Percentiles rank a stretch among this genome's conserved stretches.
phyloP scores from a whole-genome alignment of 2,888 invertebrate genomes.

The Chaetogeoica ovagalla region DNA sequence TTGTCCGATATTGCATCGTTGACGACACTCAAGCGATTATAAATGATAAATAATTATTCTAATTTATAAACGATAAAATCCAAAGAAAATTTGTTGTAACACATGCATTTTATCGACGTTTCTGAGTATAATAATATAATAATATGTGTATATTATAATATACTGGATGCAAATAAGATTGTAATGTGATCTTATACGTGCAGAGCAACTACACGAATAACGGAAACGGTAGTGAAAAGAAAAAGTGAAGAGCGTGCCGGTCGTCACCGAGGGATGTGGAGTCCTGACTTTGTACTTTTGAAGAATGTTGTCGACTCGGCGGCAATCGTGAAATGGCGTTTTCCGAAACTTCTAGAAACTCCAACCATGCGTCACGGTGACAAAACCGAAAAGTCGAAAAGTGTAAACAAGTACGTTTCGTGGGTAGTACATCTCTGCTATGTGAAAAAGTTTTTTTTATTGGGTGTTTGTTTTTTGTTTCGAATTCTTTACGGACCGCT shows the following conservation, averaged over 20 bases:
- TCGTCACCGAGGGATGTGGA: background rate
- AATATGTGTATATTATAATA: too few species aligned
- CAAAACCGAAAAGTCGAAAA: constrained; percentile 31
- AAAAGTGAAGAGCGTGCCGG: background rate
- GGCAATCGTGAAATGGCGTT: constrained; percentile 11
- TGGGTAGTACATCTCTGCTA: background rate
- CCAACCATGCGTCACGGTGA: constrained; percentile 24
- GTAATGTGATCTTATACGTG: too few species aligned
- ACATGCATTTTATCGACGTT: too few species aligned
- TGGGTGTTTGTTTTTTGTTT: too few species aligned
- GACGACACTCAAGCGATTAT: too few species aligned
- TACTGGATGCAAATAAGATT: too few species aligned
- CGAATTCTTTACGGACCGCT: too few species aligned
- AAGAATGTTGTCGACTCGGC: constrained; percentile 35
- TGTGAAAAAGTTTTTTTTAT: background rate
- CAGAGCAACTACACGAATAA: background rate
- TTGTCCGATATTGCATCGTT: too few species aligned
- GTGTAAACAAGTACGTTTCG: background rate
- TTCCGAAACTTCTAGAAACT: constrained; percentile 1
- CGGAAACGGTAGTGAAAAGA: background rate
- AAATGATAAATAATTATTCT: too few species aligned
- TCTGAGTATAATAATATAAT: too few species aligned
- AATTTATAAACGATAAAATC: too few species aligned
- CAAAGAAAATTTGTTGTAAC: too few species aligned
- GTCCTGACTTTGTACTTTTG: background rate